Evolutionary conservation across 2,797 vertebrate genomes (phyloP).

Genomic region (Pachyuromys duprasi): DNA sequence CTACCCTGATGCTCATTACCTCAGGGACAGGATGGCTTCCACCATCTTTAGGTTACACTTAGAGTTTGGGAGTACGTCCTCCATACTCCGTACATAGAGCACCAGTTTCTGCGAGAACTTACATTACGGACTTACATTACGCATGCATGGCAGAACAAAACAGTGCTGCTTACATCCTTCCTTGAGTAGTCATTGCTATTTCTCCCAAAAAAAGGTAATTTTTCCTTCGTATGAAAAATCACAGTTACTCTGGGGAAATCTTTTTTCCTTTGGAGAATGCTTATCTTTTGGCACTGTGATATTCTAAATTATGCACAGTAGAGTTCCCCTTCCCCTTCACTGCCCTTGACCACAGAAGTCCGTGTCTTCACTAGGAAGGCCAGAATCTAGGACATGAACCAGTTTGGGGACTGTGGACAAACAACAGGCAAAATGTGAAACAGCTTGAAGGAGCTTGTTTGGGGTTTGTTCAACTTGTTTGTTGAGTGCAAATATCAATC

Average conservation of each 20-base stretch:
- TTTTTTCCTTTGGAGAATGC: slow-evolving; percentile 72
- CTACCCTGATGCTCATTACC: not conserved
- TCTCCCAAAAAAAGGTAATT: slow-evolving; percentile 65
- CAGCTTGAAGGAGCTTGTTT: not conserved
- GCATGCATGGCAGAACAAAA: not conserved
- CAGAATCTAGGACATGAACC: slow-evolving; percentile 65
- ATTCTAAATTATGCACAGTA: slow-evolving; percentile 63
- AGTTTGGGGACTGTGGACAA: slow-evolving; percentile 55
- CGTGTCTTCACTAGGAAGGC: slow-evolving; percentile 66
- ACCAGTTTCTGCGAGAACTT: not conserved
- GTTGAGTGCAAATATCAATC: slow-evolving; percentile 33
- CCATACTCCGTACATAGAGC: not conserved
- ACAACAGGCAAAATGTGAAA: not conserved
- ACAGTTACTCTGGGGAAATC: slow-evolving; percentile 49
- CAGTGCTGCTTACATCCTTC: not conserved
- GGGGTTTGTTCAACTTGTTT: not conserved
- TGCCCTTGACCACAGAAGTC: slow-evolving; percentile 61
- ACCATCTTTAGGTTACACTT: not conserved
- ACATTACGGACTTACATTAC: not conserved
- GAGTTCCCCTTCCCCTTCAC: not conserved
- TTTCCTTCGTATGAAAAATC: slow-evolving; percentile 65
- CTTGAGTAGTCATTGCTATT: slow-evolving; percentile 38
- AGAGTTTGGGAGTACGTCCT: not conserved
- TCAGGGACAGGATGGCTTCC: slow-evolving; percentile 3
- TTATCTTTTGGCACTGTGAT: slow-evolving; percentile 74